A percentile compares a stretch with the other conserved stretches of the same genome.
phyloP scores from a whole-genome alignment of 2,113 vertebrate species.

The Oreochromis aureus region DNA sequence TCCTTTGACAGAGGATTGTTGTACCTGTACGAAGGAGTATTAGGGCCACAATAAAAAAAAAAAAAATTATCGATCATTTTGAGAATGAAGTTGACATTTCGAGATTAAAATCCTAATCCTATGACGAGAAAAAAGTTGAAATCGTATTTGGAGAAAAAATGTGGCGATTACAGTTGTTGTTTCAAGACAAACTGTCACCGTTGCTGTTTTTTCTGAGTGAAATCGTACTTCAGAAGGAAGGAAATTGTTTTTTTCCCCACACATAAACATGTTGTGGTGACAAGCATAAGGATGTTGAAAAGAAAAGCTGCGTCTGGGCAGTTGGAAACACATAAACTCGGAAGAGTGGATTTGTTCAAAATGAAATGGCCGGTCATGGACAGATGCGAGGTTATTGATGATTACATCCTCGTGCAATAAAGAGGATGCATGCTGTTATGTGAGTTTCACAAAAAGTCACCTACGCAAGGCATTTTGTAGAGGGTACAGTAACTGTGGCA shows the following conservation, averaged over 20 bases:
- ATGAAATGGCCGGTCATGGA: not conserved
- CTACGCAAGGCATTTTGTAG: not conserved
- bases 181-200: not conserved
- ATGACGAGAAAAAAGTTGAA: not conserved
- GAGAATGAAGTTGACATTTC: not conserved
- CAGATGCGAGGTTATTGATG: not conserved
- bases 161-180: not conserved
- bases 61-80: accelerated
- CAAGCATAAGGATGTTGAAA: not conserved
- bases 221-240: not conserved
- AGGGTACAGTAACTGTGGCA: not conserved
- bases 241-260: not conserved
- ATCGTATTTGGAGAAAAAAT: not conserved
- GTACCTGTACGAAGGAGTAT: not conserved
- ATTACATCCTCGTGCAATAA: not conserved
- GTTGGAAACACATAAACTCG: not conserved
- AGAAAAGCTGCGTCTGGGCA: not conserved
- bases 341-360: not conserved
- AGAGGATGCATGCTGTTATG: not conserved
- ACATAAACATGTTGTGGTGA: not conserved
- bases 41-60: not conserved
- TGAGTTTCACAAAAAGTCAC: not conserved
- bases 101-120: not conserved
- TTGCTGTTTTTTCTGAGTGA: not conserved
- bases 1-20: not conserved